Conservation (phyloP, 2,113 vertebrate species). For the Cyanoliseus patagonus region DNA sequence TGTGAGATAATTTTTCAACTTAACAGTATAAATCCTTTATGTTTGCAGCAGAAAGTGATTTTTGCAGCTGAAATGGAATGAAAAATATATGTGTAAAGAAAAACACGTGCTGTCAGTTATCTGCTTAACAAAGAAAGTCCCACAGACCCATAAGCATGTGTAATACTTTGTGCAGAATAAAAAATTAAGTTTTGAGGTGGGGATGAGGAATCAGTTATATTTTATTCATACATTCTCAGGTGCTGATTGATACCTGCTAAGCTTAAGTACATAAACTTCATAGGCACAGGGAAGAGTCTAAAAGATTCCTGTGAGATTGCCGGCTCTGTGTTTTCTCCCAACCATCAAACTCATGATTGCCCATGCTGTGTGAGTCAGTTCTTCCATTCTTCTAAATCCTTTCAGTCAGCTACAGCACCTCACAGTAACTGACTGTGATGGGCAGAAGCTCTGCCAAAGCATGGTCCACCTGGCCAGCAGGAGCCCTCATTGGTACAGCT, state of each 20-base stretch:
- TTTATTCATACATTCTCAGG: neutral
- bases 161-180: neutral
- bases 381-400: neutral
- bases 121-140: neutral
- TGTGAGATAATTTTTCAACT: neutral
- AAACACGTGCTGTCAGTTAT: neutral
- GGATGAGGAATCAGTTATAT: neutral
- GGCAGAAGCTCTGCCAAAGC: neutral
- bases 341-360: rapidly evolving
- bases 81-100: neutral
- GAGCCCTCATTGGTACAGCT: neutral
- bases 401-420: neutral
- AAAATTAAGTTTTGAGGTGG: neutral
- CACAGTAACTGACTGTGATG: neutral
- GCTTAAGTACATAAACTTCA: neutral
- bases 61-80: neutral
- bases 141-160: neutral
- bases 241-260: neutral
- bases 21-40: neutral
- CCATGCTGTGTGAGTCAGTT: neutral
- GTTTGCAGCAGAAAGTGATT: neutral
- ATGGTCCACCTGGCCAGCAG: neutral
- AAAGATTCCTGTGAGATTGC: neutral
- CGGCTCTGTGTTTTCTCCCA: neutral
- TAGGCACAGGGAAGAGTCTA: neutral